Conservation (phyloP, 2,113 vertebrate species). For the Osmerus mordax region DNA sequence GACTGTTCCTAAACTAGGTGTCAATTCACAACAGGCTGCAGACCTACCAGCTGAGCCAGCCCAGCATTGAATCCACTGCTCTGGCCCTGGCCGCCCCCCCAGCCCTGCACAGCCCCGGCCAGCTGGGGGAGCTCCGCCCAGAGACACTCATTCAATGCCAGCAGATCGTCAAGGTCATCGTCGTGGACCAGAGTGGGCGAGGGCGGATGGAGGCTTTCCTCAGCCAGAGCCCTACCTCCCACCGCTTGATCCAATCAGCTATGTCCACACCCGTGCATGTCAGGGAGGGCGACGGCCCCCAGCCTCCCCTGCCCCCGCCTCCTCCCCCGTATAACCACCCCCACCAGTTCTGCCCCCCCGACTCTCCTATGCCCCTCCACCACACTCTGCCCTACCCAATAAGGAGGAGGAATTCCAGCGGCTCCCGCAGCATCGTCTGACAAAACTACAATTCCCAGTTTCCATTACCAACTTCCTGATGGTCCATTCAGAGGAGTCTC, state of each 20-base stretch:
- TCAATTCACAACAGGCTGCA: conserved; percentile 99
- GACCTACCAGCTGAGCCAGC: conserved; percentile 88
- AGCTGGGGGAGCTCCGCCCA: conserved; percentile 77
- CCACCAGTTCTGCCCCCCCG: conserved; percentile 92
- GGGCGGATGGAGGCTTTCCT: conserved; percentile 92
- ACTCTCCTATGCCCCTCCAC: conserved; percentile 80
- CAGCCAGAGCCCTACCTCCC: conserved; percentile 84
- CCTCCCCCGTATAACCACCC: conserved; percentile 96
- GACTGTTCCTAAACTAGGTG: conserved; percentile 99
- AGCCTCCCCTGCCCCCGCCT: conserved; percentile 89
- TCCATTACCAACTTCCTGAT: too few species aligned
- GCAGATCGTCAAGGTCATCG: conserved; percentile 99
- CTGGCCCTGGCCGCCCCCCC: conserved; percentile 74
- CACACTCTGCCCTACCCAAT: conserved; percentile 67
- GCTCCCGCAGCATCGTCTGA: conserved; percentile 89
- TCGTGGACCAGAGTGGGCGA: conserved; percentile 93
- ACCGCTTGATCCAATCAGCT: conserved; percentile 84
- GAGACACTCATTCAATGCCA: conserved; percentile 98
- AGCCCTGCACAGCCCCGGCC: conserved; percentile 73
- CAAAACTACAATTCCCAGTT: background rate
- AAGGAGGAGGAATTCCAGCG: conserved; percentile 87
- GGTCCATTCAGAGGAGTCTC: background rate
- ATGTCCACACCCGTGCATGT: conserved; percentile 82
- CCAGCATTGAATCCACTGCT: conserved; percentile 67
- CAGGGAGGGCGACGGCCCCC: conserved; percentile 80